Evolutionary conservation across 2,888 invertebrate species (phyloP), one percentile per base, ranked within the genome.

Genomic region (Gibbula magus): DNA sequence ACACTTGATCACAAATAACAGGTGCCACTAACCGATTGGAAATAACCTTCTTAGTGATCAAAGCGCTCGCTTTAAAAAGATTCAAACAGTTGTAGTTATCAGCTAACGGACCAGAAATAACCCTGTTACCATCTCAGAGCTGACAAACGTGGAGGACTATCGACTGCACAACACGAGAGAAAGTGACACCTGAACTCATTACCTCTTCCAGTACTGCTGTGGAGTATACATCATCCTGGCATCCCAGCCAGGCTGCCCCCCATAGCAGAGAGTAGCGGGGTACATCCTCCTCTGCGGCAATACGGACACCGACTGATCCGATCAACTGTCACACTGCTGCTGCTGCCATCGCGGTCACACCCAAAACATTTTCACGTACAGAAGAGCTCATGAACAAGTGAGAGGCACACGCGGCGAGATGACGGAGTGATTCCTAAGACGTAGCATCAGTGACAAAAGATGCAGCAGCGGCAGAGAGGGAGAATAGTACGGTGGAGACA

Each of bases 161-260:
- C 13, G 45, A 45, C 45, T 45, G 45, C 45, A 45, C 10, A 45
- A 45, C 10, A 45, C 45, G 45, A 45, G 4, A 35, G 45, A n/a
- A n/a, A 4, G 45, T 45, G 45, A 45, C 45, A 45, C 45, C 45
- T 45, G 4, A 45, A 45, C 45, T 45, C 45, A 13, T 25, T 70
- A 70, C 70, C 70, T 70, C 70, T 70, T 70, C 70, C 70, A 70
- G 70, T 32, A 70, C 39, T 70, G 70, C 16, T 70, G 70, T n/a
- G 70, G 20, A 39, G 32, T 35, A 7, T 70, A 70, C 20, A 70
- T 35, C 70, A 70, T 70, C 70, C 70, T 70, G 35, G 70, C 70
- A 35, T 70, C 70, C 70, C 70, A 70, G 35, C 70, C 70, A 20
- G 29, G 70, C 70, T 70, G 70, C 32, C 70, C 56, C 56, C 56